Percentiles rank a stretch among this genome's conserved stretches.
These are phyloP conservation scores for Dendrocincla fuliginosa DNA, from an alignment of 2,797 vertebrate species.

Conservation along the genomic window DNA sequence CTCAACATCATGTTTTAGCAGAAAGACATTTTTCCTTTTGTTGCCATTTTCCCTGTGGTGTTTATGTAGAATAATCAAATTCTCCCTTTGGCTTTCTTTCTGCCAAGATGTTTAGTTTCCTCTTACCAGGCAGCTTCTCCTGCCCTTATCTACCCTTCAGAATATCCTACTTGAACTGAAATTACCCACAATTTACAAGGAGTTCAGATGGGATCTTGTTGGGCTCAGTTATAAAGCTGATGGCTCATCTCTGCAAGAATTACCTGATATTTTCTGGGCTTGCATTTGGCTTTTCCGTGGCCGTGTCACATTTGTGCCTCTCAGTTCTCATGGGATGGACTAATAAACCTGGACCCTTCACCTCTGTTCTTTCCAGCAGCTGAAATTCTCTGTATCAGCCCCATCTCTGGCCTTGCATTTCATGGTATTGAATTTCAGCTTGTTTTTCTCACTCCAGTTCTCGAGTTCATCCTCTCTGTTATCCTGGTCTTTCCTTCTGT, in stretches of 20 bases:
- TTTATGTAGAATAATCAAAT: conserved; percentile 36
- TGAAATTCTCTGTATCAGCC: background rate
- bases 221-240: background rate
- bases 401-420: background rate
- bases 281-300: background rate
- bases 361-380: conserved; percentile 26
- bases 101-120: background rate
- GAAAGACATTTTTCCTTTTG: conserved; percentile 32
- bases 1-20: conserved; percentile 16
- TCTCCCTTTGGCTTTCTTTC: background rate
- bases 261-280: background rate
- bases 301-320: background rate
- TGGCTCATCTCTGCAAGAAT: background rate
- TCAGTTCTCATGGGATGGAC: background rate
- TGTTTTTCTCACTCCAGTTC: background rate
- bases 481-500: background rate
- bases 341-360: background rate
- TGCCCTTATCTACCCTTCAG: background rate
- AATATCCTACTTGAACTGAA: background rate
- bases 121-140: background rate
- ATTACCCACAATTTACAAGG: conserved; percentile 2
- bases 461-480: background rate
- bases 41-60: conserved; percentile 30
- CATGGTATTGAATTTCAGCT: background rate
- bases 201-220: background rate